phyloP scores from a whole-genome alignment of 2,888 invertebrate genomes.

The Agrilus cyanescens region DNA sequence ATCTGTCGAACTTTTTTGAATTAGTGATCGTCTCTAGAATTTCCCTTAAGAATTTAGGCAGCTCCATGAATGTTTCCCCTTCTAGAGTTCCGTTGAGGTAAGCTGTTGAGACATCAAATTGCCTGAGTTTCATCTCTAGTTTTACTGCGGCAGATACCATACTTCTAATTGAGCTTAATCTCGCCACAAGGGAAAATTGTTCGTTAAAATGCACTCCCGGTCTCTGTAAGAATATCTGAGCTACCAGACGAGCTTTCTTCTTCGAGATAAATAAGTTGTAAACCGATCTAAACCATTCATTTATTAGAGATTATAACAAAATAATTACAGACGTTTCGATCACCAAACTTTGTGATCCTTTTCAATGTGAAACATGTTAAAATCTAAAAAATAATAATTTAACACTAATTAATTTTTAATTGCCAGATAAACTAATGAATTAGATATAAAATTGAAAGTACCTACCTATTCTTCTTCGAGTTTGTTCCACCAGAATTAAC shows the following conservation, averaged over 20 bases:
- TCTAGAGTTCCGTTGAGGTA: slow-evolving; percentile 16
- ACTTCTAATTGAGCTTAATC: slow-evolving; percentile 17
- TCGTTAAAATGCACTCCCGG: slow-evolving; percentile 20
- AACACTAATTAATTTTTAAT: too few relatives aligned
- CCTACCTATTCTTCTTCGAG: too few relatives aligned
- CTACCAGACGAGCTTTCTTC: slow-evolving; percentile 21
- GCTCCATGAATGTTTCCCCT: slow-evolving; percentile 14
- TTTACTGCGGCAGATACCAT: slow-evolving; percentile 16
- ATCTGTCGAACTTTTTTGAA: slow-evolving; percentile 1
- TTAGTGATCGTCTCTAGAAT: not conserved
- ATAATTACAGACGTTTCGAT: too few relatives aligned
- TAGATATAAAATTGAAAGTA: too few relatives aligned
- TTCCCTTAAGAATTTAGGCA: slow-evolving; percentile 3
- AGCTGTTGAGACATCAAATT: slow-evolving; percentile 15
- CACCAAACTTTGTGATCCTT: too few relatives aligned
- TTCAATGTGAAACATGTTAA: too few relatives aligned
- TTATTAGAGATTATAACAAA: too few relatives aligned
- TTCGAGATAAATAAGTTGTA: too few relatives aligned
- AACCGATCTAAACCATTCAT: too few relatives aligned
- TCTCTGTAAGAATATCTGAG: slow-evolving; percentile 19
- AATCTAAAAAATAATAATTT: too few relatives aligned
- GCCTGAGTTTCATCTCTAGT: slow-evolving; percentile 10
- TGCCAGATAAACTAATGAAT: too few relatives aligned
- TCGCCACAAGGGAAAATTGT: slow-evolving; percentile 20
- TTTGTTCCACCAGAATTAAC: slow-evolving; percentile 12